phyloP scores from a whole-genome alignment of 1,140 invertebrate genomes.

The Drosophila lacteicornis region DNA sequence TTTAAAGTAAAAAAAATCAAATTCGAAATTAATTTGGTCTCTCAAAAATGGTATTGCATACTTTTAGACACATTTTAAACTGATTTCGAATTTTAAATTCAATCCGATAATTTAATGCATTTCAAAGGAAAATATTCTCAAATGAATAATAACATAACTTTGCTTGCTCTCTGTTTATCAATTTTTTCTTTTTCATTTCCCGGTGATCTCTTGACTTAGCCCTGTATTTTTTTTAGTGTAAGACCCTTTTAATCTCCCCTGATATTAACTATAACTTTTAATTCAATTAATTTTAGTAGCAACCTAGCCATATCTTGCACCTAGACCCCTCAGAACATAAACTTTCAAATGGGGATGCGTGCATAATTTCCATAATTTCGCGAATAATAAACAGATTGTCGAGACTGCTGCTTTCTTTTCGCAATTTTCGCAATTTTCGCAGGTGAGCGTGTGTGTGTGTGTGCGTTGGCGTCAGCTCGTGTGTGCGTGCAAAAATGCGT shows the following conservation, averaged over 20 bases:
- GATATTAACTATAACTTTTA: conserved; percentile 4
- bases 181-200: neutral
- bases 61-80: no score
- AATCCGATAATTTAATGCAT: no score
- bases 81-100: no score
- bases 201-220: neutral
- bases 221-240: neutral
- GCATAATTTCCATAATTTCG: conserved; percentile 26
- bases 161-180: neutral
- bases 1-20: no score
- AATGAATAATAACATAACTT: neutral
- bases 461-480: conserved; percentile 10
- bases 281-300: conserved; percentile 2
- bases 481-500: conserved; percentile 24
- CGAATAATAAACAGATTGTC: conserved; percentile 14
- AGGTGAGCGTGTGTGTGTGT: conserved; percentile 30
- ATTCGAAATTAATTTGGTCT: no score
- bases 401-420: conserved; percentile 9
- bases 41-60: no score
- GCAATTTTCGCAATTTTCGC: conserved; percentile 7
- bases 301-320: neutral
- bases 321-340: neutral
- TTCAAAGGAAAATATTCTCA: no score
- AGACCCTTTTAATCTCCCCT: no score
- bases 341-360: conserved; percentile 13